Evolutionary conservation across 1,140 invertebrate species (phyloP).

Genomic region (Scylla paramamosain): DNA sequence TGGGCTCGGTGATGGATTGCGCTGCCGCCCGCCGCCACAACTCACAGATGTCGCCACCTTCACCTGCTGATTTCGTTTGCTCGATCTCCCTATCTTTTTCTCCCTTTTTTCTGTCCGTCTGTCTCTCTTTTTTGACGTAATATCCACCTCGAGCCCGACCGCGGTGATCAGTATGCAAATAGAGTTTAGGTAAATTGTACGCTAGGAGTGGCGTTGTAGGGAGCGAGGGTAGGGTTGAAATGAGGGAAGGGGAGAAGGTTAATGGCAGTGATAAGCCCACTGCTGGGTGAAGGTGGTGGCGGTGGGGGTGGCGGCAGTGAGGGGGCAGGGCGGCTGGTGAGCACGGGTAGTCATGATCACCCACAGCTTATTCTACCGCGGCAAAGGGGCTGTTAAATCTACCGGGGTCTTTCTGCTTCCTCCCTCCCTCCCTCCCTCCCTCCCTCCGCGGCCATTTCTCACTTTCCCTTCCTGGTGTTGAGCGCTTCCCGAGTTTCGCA

Average conservation of each 20-base stretch:
- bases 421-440: background rate
- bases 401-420: background rate
- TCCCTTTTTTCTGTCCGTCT: background rate
- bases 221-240: background rate
- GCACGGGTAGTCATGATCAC: slow-evolving; percentile 5
- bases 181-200: slow-evolving; percentile 23
- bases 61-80: background rate
- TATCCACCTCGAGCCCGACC: background rate
- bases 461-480: background rate
- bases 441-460: background rate
- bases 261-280: background rate
- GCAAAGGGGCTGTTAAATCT: background rate
- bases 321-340: background rate
- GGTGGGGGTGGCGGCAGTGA: too few relatives aligned
- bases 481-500: too few relatives aligned
- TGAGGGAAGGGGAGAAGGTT: background rate
- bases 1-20: background rate
- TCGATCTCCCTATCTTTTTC: background rate
- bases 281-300: background rate
- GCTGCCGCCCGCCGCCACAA: background rate
- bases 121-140: background rate
- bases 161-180: slow-evolving; percentile 3
- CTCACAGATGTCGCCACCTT: background rate
- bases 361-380: background rate
- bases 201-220: background rate